Conservation (phyloP, 2,888 invertebrate species). For the Drosophila vallismaia region DNA sequence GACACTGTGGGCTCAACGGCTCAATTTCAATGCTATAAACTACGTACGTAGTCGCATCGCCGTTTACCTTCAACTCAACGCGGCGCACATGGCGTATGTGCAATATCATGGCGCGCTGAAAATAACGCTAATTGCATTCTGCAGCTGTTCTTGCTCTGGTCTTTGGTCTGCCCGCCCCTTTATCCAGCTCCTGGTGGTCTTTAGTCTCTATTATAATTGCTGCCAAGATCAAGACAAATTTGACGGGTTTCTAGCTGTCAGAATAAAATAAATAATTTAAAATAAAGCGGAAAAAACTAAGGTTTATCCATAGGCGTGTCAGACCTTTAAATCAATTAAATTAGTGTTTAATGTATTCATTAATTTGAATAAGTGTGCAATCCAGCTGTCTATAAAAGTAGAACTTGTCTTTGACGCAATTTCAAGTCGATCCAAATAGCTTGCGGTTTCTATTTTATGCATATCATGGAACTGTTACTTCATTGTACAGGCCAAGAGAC, state of each 20-base stretch:
- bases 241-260: slow-evolving; percentile 28
- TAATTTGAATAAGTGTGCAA: slow-evolving; percentile 9
- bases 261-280: slow-evolving; percentile 24
- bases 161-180: slow-evolving; percentile 13
- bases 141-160: slow-evolving; percentile 56
- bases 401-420: slow-evolving; percentile 31
- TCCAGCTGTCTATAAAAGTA: slow-evolving; percentile 6
- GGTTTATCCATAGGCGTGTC: background rate
- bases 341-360: background rate
- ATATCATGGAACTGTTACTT: slow-evolving; percentile 1
- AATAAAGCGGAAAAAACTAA: slow-evolving; percentile 1
- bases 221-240: slow-evolving; percentile 24
- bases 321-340: background rate
- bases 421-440: slow-evolving; percentile 10
- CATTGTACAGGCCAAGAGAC: slow-evolving; percentile 17
- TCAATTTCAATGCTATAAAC: slow-evolving; percentile 73
- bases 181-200: slow-evolving; percentile 1
- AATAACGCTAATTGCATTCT: slow-evolving; percentile 73
- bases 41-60: slow-evolving; percentile 68
- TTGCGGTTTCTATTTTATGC: slow-evolving; percentile 2
- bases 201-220: slow-evolving; percentile 1
- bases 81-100: slow-evolving; percentile 64
- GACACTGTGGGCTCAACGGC: slow-evolving; percentile 34
- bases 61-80: slow-evolving; percentile 65
- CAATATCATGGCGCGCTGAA: slow-evolving; percentile 65